Evolutionary conservation across 2,113 vertebrate species (phyloP).

Genomic region (Orthonyx spaldingii): DNA sequence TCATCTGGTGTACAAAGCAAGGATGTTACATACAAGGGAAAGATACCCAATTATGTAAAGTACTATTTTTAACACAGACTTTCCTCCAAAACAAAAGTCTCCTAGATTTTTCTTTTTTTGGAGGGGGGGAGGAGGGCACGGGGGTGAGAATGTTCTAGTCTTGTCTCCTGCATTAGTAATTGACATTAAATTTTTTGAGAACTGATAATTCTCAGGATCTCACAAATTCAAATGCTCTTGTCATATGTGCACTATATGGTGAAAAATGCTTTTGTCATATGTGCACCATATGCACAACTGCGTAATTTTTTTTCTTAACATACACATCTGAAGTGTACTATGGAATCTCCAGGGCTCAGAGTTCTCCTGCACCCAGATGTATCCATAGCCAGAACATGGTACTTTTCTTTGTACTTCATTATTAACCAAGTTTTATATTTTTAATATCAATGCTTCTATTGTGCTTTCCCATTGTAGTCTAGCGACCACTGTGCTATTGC

Average conservation of each 20-base stretch:
- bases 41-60: not conserved
- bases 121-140: rapidly evolving
- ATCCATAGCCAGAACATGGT: not conserved
- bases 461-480: not conserved
- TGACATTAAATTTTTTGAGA: not conserved
- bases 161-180: not conserved
- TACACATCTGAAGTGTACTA: not conserved
- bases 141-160: not conserved
- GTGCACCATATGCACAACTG: not conserved
- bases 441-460: not conserved
- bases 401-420: not conserved
- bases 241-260: not conserved
- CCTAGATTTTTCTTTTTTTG: too few relatives aligned
- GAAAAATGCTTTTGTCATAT: too few relatives aligned
- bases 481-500: not conserved
- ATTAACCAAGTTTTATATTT: not conserved
- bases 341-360: not conserved
- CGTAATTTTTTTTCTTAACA: not conserved
- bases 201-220: not conserved
- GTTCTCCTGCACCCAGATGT: not conserved
- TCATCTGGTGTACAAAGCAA: conserved; percentile 3
- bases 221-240: not conserved
- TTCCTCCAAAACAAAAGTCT: not conserved
- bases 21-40: not conserved
- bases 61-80: not conserved